Evolutionary conservation across 2,888 invertebrate genomes (phyloP).

Genomic region (Elaeidobius kamerunicus): DNA sequence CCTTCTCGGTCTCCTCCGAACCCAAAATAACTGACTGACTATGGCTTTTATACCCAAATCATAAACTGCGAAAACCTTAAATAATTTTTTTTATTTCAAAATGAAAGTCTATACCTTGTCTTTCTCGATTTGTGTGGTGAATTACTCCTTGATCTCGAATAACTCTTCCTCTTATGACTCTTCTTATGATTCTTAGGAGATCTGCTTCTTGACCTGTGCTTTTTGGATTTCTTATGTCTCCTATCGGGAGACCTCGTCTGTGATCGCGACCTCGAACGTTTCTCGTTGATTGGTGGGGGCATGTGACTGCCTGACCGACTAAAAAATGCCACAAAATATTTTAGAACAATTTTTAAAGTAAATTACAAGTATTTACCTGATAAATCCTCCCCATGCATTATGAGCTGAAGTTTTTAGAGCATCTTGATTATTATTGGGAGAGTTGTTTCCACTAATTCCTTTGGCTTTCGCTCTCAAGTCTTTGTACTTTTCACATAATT

Average conservation of each 20-base stretch:
- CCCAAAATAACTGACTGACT: too few relatives aligned
- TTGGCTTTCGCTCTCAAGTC: slow-evolving; percentile 59
- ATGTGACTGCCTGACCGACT: slow-evolving; percentile 50
- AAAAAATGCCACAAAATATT: too few relatives aligned
- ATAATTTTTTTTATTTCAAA: neutral
- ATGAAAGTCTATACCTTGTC: slow-evolving; percentile 29
- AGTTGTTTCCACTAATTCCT: slow-evolving; percentile 51
- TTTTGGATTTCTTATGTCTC: slow-evolving; percentile 46
- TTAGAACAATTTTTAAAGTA: too few relatives aligned
- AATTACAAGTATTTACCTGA: slow-evolving; percentile 52
- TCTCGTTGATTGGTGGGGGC: slow-evolving; percentile 45
- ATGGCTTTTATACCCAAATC: too few relatives aligned
- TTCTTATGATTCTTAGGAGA: slow-evolving; percentile 46
- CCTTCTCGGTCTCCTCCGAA: too few relatives aligned
- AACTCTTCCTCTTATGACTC: slow-evolving; percentile 46
- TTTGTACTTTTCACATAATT: slow-evolving; percentile 67
- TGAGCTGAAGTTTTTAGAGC: slow-evolving; percentile 58
- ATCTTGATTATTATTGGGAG: slow-evolving; percentile 50
- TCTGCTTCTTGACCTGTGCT: slow-evolving; percentile 46
- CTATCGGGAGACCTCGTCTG: slow-evolving; percentile 44
- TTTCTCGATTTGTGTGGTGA: slow-evolving; percentile 47
- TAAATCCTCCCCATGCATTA: slow-evolving; percentile 67
- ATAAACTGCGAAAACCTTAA: neutral
- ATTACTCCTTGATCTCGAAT: slow-evolving; percentile 47
- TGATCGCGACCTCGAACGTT: slow-evolving; percentile 46